A percentile compares a stretch with the other conserved stretches of the same genome.
Conservation (phyloP, 2,888 invertebrate genomes). For the Drosophila mimetica region DNA sequence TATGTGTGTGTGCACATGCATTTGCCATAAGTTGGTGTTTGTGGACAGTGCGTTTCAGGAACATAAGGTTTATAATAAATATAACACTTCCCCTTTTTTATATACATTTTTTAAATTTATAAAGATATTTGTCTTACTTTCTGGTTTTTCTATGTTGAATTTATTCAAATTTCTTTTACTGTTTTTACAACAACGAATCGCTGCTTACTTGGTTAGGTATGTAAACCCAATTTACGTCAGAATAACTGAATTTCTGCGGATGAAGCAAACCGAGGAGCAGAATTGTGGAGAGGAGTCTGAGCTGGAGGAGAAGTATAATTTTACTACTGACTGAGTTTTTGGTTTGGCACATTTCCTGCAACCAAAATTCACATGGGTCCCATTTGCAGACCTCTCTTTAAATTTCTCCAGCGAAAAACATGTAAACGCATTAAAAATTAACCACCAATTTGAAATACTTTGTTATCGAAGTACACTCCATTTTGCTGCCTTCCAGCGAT, state of each 20-base stretch:
- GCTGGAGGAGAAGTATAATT: conserved; percentile 39
- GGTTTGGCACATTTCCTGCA: conserved; percentile 13
- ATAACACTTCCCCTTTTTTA: too few relatives aligned
- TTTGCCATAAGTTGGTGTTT: conserved; percentile 15
- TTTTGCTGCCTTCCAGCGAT: conserved; percentile 4
- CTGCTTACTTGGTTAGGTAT: conserved; percentile 34
- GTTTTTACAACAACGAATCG: background rate
- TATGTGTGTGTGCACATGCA: conserved; percentile 30
- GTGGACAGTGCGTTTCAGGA: background rate
- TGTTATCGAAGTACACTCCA: conserved; percentile 48
- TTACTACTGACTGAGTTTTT: conserved; percentile 33
- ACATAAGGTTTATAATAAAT: background rate
- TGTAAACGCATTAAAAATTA: conserved; percentile 55
- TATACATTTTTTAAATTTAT: background rate
- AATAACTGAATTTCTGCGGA: conserved; percentile 57
- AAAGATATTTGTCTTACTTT: too few relatives aligned
- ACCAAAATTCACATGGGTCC: conserved; percentile 27
- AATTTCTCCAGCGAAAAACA: conserved; percentile 24
- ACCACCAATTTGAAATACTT: conserved; percentile 47
- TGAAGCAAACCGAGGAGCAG: conserved; percentile 10
- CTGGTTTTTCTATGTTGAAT: background rate
- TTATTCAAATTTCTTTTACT: background rate
- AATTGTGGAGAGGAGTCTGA: background rate
- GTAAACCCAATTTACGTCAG: conserved; percentile 57
- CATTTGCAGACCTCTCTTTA: conserved; percentile 29